Base-by-base conservation (phyloP, 1,140 invertebrate species). In the Drosophila lowei region DNA sequence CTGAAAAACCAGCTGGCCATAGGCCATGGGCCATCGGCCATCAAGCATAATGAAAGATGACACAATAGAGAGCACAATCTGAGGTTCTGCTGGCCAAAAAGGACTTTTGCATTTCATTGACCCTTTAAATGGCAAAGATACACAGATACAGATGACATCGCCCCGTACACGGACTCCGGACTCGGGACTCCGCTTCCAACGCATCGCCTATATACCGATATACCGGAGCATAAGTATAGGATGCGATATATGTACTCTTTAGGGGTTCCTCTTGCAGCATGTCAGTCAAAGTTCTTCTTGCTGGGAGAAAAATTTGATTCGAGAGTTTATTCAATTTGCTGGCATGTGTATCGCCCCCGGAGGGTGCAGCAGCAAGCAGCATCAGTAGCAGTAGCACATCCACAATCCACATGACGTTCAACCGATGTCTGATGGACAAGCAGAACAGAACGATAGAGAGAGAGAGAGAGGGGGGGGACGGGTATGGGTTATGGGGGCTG, bases 251-350 rank as follows among this genome's bases (percentile, higher is more conserved):
- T 38, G 34, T 38, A 38, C 34, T 38, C 11, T 38, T 13, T 13
- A 3, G 34, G 6, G 21, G 28, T 2, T 9, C 9, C 28, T 49
- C 43, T 60, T 59, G 59, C 79, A 74, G 59, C 79, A 74, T 62
- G 75, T 71, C 70, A 74, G 79, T 78, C 75, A 53, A 67, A 56
- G 65, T 68, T 56, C 65, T 67, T 66, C 44, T 38, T 55, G 63
- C 55, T 64, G 63, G 65, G 83, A 78, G 81, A 86, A 86, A 83
- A 86, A 88, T 86, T 86, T 88, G 81, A 86, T 88, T 86, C 76
- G 71, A 72, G 83, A 88, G 83, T 86, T 86, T 86, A 86, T 86
- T 86, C 81, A 86, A 86, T 86, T 86, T 86, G 74, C 74, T 83
- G 47, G 43, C 78, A 77, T 78, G 71, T 75, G 49, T 65, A 44